These are phyloP conservation scores for Urechis unicinctus DNA, from an alignment of 2,888 invertebrate genomes.

Conservation along the genomic window DNA sequence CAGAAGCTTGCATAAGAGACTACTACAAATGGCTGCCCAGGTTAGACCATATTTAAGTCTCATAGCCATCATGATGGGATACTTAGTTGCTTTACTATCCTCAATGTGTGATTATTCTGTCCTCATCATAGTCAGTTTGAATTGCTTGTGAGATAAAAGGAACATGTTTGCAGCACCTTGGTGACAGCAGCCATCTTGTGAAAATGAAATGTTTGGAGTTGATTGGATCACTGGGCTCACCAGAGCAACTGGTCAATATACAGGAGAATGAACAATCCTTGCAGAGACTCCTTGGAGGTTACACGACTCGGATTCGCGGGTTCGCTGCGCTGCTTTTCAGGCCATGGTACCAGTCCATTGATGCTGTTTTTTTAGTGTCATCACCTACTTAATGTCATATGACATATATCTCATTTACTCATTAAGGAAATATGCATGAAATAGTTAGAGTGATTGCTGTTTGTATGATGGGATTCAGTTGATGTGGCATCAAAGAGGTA, in stretches of 20 bases:
- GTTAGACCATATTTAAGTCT: too few relatives aligned
- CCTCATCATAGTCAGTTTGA: conserved; percentile 8
- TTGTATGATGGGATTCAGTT: conserved; percentile 39
- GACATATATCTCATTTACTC: background rate
- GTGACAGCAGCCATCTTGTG: conserved; percentile 61
- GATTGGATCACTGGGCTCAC: conserved; percentile 60
- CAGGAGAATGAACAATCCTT: conserved; percentile 56
- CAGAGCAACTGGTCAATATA: conserved; percentile 45
- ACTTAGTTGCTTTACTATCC: too few relatives aligned
- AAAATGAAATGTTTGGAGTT: conserved; percentile 74
- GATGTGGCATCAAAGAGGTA: conserved; percentile 72
- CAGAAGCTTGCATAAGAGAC: conserved; percentile 41
- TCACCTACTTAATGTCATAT: background rate
- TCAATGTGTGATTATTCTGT: background rate
- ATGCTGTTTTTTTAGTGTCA: background rate
- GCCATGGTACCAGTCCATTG: conserved; percentile 62
- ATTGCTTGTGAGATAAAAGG: too few relatives aligned
- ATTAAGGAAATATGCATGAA: background rate
- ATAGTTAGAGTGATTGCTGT: background rate
- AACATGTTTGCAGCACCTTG: conserved; percentile 35
- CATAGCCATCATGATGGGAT: too few relatives aligned
- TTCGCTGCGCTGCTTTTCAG: conserved; percentile 80
- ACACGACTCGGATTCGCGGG: conserved; percentile 84
- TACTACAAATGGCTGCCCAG: background rate
- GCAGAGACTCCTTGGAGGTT: conserved; percentile 69